Evolutionary conservation across 2,113 vertebrate genomes (phyloP).

Genomic region (Epinephelus lanceolatus): DNA sequence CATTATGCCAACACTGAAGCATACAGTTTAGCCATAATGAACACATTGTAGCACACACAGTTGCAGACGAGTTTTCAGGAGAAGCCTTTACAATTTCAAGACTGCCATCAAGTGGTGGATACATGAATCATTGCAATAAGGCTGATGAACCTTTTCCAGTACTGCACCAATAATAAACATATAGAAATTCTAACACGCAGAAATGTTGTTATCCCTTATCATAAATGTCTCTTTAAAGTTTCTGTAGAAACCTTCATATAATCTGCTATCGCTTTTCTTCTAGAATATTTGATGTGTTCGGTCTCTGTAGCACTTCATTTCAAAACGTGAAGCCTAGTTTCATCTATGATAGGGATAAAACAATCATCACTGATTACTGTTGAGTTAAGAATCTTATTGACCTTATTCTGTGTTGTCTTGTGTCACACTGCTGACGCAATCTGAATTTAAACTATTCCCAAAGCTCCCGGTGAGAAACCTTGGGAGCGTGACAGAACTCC

Average conservation of each 20-base stretch:
- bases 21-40: background rate
- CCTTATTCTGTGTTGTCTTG: slow-evolving; percentile 21
- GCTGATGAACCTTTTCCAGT: background rate
- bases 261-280: no score
- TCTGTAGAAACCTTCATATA: background rate
- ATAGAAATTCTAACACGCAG: background rate
- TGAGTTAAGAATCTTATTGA: background rate
- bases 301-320: background rate
- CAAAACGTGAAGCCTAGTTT: background rate
- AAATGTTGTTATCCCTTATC: background rate
- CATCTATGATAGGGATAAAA: slow-evolving; percentile 1
- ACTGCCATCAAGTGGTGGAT: slow-evolving; percentile 78
- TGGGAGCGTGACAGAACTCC: slow-evolving; percentile 57
- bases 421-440: slow-evolving; percentile 32
- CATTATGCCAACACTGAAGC: background rate
- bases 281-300: background rate
- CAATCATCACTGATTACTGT: background rate
- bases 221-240: background rate
- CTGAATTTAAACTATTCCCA: slow-evolving; percentile 44
- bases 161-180: background rate
- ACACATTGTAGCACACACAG: background rate
- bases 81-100: slow-evolving; percentile 44
- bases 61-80: background rate
- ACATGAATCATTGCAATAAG: slow-evolving; percentile 7
- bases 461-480: slow-evolving; percentile 39